phyloP scores from a whole-genome alignment of 2,113 vertebrate genomes.

The Chaenocephalus aceratus region DNA sequence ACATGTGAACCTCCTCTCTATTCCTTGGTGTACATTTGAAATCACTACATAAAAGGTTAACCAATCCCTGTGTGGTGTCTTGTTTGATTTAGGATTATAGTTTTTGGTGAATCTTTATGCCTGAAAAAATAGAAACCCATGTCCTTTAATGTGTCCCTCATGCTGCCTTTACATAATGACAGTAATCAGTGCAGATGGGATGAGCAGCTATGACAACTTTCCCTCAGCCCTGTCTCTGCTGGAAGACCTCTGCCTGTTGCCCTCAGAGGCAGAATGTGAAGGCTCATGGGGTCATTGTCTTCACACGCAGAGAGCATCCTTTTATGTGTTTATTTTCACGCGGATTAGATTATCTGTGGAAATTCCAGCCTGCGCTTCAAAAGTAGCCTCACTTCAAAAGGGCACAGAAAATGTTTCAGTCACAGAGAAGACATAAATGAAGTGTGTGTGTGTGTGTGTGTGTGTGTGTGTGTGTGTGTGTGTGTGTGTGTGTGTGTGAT shows the following conservation, averaged over 20 bases:
- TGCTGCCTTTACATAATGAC: slow-evolving; percentile 46
- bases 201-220: slow-evolving; percentile 42
- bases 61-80: background rate
- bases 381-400: slow-evolving; percentile 62
- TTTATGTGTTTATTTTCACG: slow-evolving; percentile 76
- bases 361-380: slow-evolving; percentile 59
- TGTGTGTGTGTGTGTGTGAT: slow-evolving; percentile 44
- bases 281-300: slow-evolving; percentile 39
- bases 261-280: slow-evolving; percentile 17
- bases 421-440: slow-evolving; percentile 20
- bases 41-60: slow-evolving; percentile 20
- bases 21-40: slow-evolving; percentile 9
- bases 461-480: background rate
- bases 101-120: background rate
- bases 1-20: slow-evolving; percentile 38
- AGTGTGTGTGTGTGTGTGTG: slow-evolving; percentile 25
- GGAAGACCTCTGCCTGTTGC: slow-evolving; percentile 41
- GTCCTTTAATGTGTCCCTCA: slow-evolving; percentile 57
- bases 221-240: slow-evolving; percentile 23
- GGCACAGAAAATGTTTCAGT: slow-evolving; percentile 50
- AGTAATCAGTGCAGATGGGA: slow-evolving; percentile 44
- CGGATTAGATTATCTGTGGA: slow-evolving; percentile 72
- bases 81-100: slow-evolving; percentile 25
- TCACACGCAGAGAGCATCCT: slow-evolving; percentile 44
- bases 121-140: background rate